Base-by-base conservation (phyloP, 92 coral and sea anemone genomes). In the Phenganax stokvisi region DNA sequence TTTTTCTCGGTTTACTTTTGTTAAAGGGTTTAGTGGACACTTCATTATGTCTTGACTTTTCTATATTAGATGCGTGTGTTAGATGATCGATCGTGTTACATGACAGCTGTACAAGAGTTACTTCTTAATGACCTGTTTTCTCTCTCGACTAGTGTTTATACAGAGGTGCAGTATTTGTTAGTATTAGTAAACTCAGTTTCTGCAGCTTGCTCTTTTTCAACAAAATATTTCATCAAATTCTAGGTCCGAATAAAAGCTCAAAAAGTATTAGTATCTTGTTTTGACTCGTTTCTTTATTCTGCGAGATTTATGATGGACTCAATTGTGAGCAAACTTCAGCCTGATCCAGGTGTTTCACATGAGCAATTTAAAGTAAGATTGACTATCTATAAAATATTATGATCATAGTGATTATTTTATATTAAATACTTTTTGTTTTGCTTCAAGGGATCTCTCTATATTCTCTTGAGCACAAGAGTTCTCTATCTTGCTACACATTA, bases 221-320 rank as follows among this genome's bases (percentile, higher is more conserved):
- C 64, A 56, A 53, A 62, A 57, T 6, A 9, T 55, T 68, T 37
- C 13, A 6, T 68, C 52, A 37, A 68, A 44, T 75, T 68, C 31
- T 56, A 94, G 98, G 96, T 94, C 81, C 97, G 98, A 10, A 87
- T 91, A 84, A 91, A 89, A 80, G 98, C 98, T 20, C 98, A 94
- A 80, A 90, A 84, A 77, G 92, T 90, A 2, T 84, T 94, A 82
- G 85, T 89, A 8, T 74, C 90, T 17, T 94, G 97, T 61, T 84
- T 94, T 57, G 97, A 94, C 69, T 89, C 88, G 57, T 94, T 88
- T 82, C 91, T 91, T 64, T 91, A 94, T 88, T 92, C 90, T 17
- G 98, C 97, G 16, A 86, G 98, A 52, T 88, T 92, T 17, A 83
- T 94, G 72, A 80, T 94, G 47, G 96, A 93, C 56, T 83, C 92